Evolutionary conservation across 2,888 invertebrate genomes (phyloP).

Genomic region (Synanthedon formicaeformis): DNA sequence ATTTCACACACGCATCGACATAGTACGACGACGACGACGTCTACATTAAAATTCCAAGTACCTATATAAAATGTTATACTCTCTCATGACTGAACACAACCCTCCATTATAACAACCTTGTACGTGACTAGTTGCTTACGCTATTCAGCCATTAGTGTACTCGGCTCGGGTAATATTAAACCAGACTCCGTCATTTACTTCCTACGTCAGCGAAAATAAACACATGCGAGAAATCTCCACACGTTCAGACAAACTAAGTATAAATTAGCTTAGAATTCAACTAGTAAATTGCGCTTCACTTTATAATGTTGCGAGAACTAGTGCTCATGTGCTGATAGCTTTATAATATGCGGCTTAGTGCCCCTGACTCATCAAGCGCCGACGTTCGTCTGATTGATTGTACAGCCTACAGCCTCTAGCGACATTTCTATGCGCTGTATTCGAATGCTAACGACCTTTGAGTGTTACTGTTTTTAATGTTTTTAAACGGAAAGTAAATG

Average conservation of each 20-base stretch:
- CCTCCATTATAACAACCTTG: constrained; percentile 7
- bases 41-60: too few species aligned
- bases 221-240: not conserved
- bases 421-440: constrained; percentile 7
- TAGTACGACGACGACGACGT: too few species aligned
- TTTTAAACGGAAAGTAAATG: constrained; percentile 1
- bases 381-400: constrained; percentile 31
- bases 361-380: constrained; percentile 26
- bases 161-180: constrained; percentile 18
- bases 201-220: constrained; percentile 1
- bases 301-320: not conserved
- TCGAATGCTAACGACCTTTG: constrained; percentile 13
- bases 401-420: constrained; percentile 6
- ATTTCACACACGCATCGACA: not conserved
- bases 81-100: not conserved
- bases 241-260: not conserved
- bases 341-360: constrained; percentile 26
- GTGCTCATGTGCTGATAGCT: constrained; percentile 22
- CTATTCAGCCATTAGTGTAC: constrained; percentile 43
- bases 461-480: constrained; percentile 2
- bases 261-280: not conserved
- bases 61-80: too few species aligned
- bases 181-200: constrained; percentile 20
- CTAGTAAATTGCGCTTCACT: not conserved
- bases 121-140: constrained; percentile 41